A percentile compares a stretch with the other conserved stretches of the same genome.
These are phyloP conservation scores for Scartelaos histophorus DNA, from an alignment of 2,113 vertebrate species.

Conservation along the genomic window DNA sequence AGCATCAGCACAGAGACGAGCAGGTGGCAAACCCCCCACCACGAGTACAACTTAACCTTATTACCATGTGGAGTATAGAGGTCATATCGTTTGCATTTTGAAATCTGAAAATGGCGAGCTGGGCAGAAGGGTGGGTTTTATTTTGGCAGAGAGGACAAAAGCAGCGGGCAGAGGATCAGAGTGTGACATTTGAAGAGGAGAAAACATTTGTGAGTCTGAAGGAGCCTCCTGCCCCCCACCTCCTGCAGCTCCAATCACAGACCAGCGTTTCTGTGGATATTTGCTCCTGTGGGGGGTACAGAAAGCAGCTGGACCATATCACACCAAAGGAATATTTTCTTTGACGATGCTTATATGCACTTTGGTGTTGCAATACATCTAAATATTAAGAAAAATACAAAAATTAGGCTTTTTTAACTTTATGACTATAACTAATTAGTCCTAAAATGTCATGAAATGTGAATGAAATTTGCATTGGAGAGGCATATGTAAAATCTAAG, in stretches of 20 bases:
- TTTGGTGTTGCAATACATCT: neutral
- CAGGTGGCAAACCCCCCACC: no score
- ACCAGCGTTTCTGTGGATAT: neutral
- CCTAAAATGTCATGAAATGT: neutral
- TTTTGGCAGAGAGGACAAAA: slow-evolving; percentile 10
- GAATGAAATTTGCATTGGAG: slow-evolving; percentile 9
- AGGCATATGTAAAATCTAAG: slow-evolving; percentile 1
- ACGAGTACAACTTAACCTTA: no score
- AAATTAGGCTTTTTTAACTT: no score
- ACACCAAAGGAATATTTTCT: neutral
- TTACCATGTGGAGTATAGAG: no score
- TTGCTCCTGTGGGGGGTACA: neutral
- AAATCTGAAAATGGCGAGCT: no score
- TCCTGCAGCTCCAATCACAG: slow-evolving; percentile 9
- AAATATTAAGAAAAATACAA: neutral
- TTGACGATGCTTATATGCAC: neutral
- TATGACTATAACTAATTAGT: no score
- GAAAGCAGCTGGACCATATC: neutral
- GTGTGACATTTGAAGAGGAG: slow-evolving; percentile 8
- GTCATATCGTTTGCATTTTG: no score
- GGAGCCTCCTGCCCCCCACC: slow-evolving; percentile 6
- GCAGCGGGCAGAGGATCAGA: slow-evolving; percentile 18
- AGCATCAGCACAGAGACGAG: no score
- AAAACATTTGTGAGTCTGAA: slow-evolving; percentile 4
- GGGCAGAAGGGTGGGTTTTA: no score